These are phyloP conservation scores for Ferrisia virgata DNA, from an alignment of 2,888 invertebrate genomes.

Conservation along the genomic window DNA sequence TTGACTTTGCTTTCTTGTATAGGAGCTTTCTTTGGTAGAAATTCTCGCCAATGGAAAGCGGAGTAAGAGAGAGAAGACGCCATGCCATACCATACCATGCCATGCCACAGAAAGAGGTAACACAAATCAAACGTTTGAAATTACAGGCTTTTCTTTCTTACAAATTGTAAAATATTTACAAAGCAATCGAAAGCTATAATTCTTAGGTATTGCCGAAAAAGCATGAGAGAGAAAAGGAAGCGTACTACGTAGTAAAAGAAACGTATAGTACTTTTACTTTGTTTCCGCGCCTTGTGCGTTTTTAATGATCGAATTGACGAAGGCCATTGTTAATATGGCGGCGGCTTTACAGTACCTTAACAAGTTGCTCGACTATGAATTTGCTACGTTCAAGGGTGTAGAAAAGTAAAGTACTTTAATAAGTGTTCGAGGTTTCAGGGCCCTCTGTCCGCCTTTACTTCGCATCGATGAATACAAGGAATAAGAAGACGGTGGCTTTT, in stretches of 20 bases:
- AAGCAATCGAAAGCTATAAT: constrained; percentile 6
- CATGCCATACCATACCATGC: background rate
- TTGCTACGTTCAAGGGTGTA: background rate
- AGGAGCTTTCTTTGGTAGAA: background rate
- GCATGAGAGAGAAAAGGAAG: background rate
- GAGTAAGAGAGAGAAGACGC: background rate
- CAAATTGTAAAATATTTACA: constrained; percentile 8
- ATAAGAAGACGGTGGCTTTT: background rate
- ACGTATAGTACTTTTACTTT: background rate
- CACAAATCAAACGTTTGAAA: constrained; percentile 15
- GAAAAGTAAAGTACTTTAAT: background rate
- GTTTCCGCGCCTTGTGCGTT: background rate
- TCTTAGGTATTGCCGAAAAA: background rate
- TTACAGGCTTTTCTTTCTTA: constrained; percentile 10
- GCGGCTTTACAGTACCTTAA: background rate
- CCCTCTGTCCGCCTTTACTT: background rate
- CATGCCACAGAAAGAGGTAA: background rate
- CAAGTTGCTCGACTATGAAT: background rate
- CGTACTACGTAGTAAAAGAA: background rate
- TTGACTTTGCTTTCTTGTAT: background rate
- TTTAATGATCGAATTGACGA: background rate
- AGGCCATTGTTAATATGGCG: background rate
- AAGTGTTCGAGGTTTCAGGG: background rate
- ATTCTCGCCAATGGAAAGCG: background rate
- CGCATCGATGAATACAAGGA: background rate